Conservation (phyloP, 92 coral and sea anemone genomes). For the Phenganax stokvisi region DNA sequence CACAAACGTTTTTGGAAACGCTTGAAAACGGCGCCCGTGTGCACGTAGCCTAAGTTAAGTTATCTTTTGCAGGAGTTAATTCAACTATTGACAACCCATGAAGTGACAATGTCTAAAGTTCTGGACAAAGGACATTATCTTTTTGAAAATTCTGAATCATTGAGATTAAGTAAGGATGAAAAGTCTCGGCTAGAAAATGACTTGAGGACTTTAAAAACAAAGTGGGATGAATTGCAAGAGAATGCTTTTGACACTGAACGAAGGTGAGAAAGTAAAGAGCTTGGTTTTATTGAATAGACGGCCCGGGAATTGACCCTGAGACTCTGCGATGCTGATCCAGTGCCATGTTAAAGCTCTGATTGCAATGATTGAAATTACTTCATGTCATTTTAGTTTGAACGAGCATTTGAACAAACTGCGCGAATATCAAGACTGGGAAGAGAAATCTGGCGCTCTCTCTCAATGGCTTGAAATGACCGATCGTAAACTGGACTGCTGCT, state of each 20-base stretch:
- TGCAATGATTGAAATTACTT: not conserved
- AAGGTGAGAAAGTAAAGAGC: constrained; percentile 5
- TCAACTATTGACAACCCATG: constrained; percentile 24
- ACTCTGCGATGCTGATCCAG: not conserved
- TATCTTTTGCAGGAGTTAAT: constrained; percentile 8
- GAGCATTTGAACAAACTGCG: constrained; percentile 38
- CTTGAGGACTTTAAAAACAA: constrained; percentile 2
- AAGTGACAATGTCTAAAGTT: constrained; percentile 21
- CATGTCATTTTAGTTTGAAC: constrained; percentile 19
- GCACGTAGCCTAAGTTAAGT: too few relatives aligned
- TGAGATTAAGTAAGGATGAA: constrained; percentile 29
- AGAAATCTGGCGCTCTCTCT: constrained; percentile 17
- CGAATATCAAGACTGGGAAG: constrained; percentile 38
- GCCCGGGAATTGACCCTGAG: not conserved
- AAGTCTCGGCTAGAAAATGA: constrained; percentile 13
- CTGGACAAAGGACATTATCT: constrained; percentile 25
- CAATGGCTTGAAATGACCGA: constrained; percentile 38
- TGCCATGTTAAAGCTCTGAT: not conserved
- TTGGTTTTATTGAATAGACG: not conserved
- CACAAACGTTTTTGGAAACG: too few relatives aligned
- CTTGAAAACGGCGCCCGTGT: too few relatives aligned
- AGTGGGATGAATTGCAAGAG: constrained; percentile 36
- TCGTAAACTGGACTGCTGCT: constrained; percentile 33
- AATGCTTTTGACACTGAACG: constrained; percentile 38
- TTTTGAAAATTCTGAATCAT: constrained; percentile 5